Evolutionary conservation across 2,113 vertebrate species (phyloP).

Genomic region (Mastomys natalensis): DNA sequence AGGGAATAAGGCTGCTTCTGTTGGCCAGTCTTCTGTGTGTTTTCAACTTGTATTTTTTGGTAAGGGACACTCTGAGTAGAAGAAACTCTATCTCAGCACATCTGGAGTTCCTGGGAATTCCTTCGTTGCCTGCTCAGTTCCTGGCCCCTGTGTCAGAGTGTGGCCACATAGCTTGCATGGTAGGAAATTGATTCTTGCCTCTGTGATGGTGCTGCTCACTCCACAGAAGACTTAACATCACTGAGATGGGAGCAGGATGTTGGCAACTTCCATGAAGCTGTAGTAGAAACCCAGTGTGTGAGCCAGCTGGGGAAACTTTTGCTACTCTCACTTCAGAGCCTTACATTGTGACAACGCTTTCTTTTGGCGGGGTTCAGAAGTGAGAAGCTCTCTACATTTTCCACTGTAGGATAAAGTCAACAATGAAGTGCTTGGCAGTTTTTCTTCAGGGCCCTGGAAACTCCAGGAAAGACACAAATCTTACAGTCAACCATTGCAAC

Average conservation of each 20-base stretch:
- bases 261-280: not conserved
- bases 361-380: not conserved
- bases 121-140: not conserved
- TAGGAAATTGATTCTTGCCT: not conserved
- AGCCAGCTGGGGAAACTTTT: not conserved
- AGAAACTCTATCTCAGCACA: not conserved
- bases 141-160: not conserved
- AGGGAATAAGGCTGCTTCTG: not conserved
- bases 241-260: not conserved
- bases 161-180: not conserved
- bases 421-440: not conserved
- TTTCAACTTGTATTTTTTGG: not conserved
- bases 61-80: not conserved
- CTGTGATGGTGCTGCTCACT: not conserved
- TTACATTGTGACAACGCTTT: not conserved
- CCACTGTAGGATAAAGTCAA: not conserved
- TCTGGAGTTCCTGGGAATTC: not conserved
- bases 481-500: not conserved
- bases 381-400: not conserved
- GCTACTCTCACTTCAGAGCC: not conserved
- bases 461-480: not conserved
- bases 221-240: not conserved
- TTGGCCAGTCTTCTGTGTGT: accelerated
- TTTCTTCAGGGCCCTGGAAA: not conserved
- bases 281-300: not conserved